Percentiles rank a stretch among this genome's conserved stretches.
These are phyloP conservation scores for Thamnophis elegans DNA, from an alignment of 2,797 vertebrate species.

Conservation along the genomic window DNA sequence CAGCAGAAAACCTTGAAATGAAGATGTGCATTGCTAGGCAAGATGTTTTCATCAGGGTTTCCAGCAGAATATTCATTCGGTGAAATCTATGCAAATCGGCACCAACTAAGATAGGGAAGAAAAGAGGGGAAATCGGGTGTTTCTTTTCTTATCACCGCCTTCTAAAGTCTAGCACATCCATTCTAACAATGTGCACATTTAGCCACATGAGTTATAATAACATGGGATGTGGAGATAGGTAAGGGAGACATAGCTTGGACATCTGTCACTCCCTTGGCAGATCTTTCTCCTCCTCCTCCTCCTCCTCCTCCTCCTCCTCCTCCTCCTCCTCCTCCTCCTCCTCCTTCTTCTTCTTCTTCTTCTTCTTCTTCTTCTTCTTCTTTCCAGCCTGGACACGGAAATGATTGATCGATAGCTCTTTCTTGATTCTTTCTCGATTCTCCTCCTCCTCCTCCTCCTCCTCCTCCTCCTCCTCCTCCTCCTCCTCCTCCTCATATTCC, in stretches of 20 bases:
- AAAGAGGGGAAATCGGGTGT: neutral
- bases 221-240: neutral
- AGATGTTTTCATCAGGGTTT: conserved; percentile 46
- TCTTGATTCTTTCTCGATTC: too few relatives aligned
- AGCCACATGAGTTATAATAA: neutral
- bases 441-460: too few relatives aligned
- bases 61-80: conserved; percentile 41
- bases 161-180: neutral
- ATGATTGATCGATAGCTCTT: too few relatives aligned
- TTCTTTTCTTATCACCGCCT: neutral
- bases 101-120: neutral
- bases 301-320: too few relatives aligned
- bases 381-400: too few relatives aligned
- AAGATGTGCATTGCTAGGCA: conserved; percentile 46
- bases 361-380: too few relatives aligned
- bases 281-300: neutral
- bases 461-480: too few relatives aligned
- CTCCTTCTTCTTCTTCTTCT: too few relatives aligned
- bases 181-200: neutral
- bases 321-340: too few relatives aligned
- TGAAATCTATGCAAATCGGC: conserved; percentile 5
- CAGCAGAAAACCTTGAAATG: conserved; percentile 40
- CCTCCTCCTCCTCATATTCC: too few relatives aligned
- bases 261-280: neutral
- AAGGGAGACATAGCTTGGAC: neutral